A percentile compares a stretch with the other conserved stretches of the same genome.
Evolutionary conservation across 2,113 vertebrate species (phyloP).

Genomic region (Pseudorasbora parva): DNA sequence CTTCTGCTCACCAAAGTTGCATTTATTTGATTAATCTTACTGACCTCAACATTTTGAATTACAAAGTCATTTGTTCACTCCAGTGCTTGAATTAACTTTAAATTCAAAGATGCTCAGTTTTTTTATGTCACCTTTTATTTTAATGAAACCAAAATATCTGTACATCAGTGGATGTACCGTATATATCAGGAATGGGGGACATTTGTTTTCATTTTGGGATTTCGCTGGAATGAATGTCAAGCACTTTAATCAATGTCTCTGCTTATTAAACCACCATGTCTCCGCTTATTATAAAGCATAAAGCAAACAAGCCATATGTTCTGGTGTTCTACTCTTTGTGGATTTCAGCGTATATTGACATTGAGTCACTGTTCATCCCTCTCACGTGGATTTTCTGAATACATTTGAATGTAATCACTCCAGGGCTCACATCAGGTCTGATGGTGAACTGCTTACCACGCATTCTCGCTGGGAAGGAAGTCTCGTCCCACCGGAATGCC

Average conservation of each 20-base stretch:
- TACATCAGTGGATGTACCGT: background rate
- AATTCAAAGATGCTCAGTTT: too few species aligned
- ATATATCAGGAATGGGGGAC: background rate
- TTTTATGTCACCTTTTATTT: background rate
- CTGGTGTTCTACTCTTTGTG: background rate
- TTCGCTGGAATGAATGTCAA: background rate
- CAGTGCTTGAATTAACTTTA: too few species aligned
- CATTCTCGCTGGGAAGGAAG: conserved; percentile 39
- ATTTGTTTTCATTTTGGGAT: background rate
- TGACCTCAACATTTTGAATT: too few species aligned
- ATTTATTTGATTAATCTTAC: too few species aligned
- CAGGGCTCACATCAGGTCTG: conserved; percentile 23
- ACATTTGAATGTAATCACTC: conserved; percentile 36
- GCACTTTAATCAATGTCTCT: background rate
- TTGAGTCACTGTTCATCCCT: conserved; percentile 17
- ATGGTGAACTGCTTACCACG: conserved; percentile 38
- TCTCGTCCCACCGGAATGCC: conserved; percentile 36
- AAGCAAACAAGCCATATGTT: background rate
- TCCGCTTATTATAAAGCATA: conserved; percentile 13
- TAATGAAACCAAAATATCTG: background rate
- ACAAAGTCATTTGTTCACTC: too few species aligned
- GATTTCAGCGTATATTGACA: conserved; percentile 24
- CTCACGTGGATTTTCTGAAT: conserved; percentile 3
- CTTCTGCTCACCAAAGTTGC: too few species aligned
- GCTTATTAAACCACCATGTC: too few species aligned